Evolutionary conservation across 2,797 vertebrate genomes (phyloP), one percentile per base, ranked within the genome.

Genomic region (Micropoecilia bifurca): DNA sequence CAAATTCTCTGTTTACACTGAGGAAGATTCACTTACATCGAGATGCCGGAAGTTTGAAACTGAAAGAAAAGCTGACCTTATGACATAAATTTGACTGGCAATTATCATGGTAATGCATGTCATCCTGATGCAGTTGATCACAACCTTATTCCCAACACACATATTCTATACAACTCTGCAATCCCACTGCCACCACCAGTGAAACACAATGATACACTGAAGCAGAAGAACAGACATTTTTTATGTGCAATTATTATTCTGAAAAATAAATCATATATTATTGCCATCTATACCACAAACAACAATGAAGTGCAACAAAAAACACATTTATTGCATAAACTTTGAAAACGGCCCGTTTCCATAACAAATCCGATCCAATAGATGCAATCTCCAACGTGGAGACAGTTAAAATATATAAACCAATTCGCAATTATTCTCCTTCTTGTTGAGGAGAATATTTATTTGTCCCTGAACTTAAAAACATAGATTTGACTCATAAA

Each of bases 371-470:
- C 28, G 6, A 25, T 72, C 4, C 3, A 43, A 46, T 41, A 57
- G 22, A 22, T n/a, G 20, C n/a, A 18, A 12, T 6, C 36, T 71
- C 10, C 48, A 39, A 20, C 4, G 22, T 36, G 18, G 20, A 50
- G 25, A 25, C 36, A 68, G 22, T 12, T 43, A n/a, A 69, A 30
- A n/a, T 71, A 83, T 33, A 77, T 47, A 72, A 57, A 59, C 74
- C 71, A 71, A 84, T 79, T 25, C 57, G 36, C 18, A 76, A 61
- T 78, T 76, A 74, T 39, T 43, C 73, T 13, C 28, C 28, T 74
- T 78, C 80, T 76, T 86, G 39, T 83, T 84, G 43, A 22, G 7
- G 10, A 81, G 22, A 47, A 47, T 43, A 25, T 57, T 80, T 76
- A 41, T 61, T 80, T 45, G 68, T 63, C 74, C 41, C 74, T 63